Evolutionary conservation across 2,888 invertebrate species (phyloP), one percentile per base, ranked within the genome.

Genomic region (Eubasilissa splendida): DNA sequence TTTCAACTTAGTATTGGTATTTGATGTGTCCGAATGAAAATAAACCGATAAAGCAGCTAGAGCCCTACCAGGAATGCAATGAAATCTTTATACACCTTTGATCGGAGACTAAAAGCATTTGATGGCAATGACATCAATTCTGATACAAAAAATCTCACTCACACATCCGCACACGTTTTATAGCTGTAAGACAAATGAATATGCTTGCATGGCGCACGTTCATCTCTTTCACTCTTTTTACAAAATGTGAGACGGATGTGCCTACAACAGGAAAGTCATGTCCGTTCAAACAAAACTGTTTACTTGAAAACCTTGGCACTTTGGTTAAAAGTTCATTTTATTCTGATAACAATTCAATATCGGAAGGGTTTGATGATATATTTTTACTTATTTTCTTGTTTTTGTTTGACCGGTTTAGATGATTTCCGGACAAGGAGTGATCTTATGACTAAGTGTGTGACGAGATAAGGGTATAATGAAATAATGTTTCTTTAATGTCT

Each of bases 391-490:
- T 68, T 9, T 42, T 42, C 42, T 42, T 42, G 42, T n/a, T 68
- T 50, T 68, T 66, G 50, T 68, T 68, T 68, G 52, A 22, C 12
- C n/a, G 58, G 8, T 58, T 58, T 58, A 10, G 4, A 4, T 58
- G 52, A 14, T 14, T 52, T 14, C 42, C 50, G 68, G 68, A 50
- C 33, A 52, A 9, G 76, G 33, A 66, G 66, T 66, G 70, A 54
- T 80, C 76, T 54, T 54, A 77, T 81, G 80, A 81, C 80, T 78
- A 78, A 81, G 77, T 81, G 80, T 77, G 77, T 74, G 80, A 74
- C 73, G 56, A 81, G 82, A 82, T 82, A 82, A 82, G 70, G 66
- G 56, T 14, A 77, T 82, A 82, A 82, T 82, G 82, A 82, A 82
- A 80, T 80, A 82, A 82, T 74, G 80, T 80, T 80, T 59, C 59